Conservation (phyloP, 2,113 vertebrate species). For the Passer domesticus region DNA sequence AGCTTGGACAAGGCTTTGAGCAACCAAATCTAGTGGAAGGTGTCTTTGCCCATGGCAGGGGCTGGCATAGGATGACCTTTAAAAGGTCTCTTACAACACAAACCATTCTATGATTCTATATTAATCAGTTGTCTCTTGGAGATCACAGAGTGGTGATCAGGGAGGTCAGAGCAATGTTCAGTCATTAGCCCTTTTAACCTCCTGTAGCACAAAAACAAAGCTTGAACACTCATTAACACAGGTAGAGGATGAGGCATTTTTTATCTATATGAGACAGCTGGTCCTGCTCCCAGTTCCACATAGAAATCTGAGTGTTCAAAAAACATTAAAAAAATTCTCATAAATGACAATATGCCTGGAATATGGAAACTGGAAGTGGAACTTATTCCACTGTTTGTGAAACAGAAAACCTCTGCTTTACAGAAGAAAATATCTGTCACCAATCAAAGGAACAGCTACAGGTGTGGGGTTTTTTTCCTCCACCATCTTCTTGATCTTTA, state of each 20-base stretch:
- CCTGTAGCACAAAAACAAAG: background rate
- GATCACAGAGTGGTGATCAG: background rate
- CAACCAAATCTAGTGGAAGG: background rate
- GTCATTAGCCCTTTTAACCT: background rate
- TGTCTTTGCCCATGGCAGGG: too few relatives aligned
- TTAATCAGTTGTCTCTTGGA: background rate
- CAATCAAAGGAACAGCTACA: background rate
- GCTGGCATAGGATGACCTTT: background rate
- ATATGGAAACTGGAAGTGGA: background rate
- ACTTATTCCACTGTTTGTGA: background rate
- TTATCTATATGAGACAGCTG: background rate
- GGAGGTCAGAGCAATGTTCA: background rate
- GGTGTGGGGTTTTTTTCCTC: accelerated
- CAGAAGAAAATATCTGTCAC: background rate
- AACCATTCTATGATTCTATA: background rate
- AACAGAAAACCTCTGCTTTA: background rate
- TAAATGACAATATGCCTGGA: background rate
- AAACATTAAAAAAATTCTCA: background rate
- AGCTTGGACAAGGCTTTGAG: background rate
- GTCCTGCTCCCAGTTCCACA: background rate
- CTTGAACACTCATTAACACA: background rate
- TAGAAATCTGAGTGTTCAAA: background rate
- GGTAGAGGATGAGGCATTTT: background rate
- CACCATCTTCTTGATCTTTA: background rate
- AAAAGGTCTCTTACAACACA: background rate